A percentile compares a stretch with the other conserved stretches of the same genome.
phyloP scores from a whole-genome alignment of 2,888 invertebrate genomes.

The Acrocyrtus sp. region DNA sequence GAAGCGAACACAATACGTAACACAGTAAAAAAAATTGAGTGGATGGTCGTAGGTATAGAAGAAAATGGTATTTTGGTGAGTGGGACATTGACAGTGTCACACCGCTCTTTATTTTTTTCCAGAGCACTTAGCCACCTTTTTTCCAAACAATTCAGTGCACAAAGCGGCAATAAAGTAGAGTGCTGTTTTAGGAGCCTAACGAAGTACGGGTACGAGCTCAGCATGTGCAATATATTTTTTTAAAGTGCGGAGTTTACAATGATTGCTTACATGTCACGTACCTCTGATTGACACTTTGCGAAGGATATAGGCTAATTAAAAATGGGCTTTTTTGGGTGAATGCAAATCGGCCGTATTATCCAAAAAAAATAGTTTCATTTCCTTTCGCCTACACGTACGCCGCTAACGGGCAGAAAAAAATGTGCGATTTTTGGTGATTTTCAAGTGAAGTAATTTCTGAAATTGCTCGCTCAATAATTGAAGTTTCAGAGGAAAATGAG shows the following conservation, averaged over 20 bases:
- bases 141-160: neutral
- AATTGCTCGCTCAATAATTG: no score
- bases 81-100: no score
- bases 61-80: no score
- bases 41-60: no score
- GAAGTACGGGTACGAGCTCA: conserved; percentile 5
- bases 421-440: no score
- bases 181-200: neutral
- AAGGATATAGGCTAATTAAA: conserved; percentile 45
- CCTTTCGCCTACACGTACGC: neutral
- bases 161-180: neutral
- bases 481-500: no score
- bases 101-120: neutral
- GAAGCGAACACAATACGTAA: no score
- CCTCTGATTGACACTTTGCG: conserved; percentile 37
- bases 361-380: no score
- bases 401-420: neutral
- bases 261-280: conserved; percentile 35
- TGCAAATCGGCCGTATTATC: conserved; percentile 28
- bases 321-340: conserved; percentile 13
- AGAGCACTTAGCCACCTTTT: neutral
- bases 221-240: conserved; percentile 14
- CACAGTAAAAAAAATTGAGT: no score
- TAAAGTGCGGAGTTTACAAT: conserved; percentile 29
- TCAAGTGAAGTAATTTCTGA: no score